phyloP scores from a whole-genome alignment of 2,113 vertebrate species.

The Trogon melanurus region DNA sequence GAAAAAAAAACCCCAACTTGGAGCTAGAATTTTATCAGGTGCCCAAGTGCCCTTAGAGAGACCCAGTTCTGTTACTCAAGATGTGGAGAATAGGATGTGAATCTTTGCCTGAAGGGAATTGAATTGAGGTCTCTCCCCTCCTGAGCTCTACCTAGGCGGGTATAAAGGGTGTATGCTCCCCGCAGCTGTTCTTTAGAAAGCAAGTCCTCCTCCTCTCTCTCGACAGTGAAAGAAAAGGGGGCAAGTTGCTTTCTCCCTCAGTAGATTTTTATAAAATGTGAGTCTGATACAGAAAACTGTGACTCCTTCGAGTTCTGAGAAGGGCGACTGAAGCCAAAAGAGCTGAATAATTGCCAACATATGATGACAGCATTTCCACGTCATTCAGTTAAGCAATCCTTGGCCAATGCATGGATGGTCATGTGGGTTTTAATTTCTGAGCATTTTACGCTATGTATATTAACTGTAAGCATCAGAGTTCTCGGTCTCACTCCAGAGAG shows the following conservation, averaged over 20 bases:
- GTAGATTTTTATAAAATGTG: too few species aligned
- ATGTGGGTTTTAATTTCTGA: not conserved
- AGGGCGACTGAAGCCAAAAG: not conserved
- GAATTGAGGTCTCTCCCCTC: not conserved
- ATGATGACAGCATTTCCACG: not conserved
- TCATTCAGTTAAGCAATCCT: not conserved
- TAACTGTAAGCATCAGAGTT: not conserved
- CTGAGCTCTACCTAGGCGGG: not conserved
- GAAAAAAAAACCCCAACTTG: not conserved
- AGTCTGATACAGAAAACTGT: not conserved
- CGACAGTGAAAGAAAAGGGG: not conserved
- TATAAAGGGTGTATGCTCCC: not conserved
- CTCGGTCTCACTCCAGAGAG: not conserved
- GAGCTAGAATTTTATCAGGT: not conserved
- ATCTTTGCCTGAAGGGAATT: not conserved
- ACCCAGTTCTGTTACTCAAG: not conserved
- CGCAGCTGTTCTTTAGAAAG: not conserved
- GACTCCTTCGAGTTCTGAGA: not conserved
- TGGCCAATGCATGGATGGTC: not conserved
- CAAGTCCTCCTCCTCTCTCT: not conserved
- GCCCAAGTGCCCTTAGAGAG: not conserved
- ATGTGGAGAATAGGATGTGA: not conserved
- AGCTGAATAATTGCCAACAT: not conserved
- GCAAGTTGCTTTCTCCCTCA: not conserved
- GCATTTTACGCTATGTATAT: not conserved